phyloP scores from a whole-genome alignment of 2,113 vertebrate species.

The Rhinichthys klamathensis region DNA sequence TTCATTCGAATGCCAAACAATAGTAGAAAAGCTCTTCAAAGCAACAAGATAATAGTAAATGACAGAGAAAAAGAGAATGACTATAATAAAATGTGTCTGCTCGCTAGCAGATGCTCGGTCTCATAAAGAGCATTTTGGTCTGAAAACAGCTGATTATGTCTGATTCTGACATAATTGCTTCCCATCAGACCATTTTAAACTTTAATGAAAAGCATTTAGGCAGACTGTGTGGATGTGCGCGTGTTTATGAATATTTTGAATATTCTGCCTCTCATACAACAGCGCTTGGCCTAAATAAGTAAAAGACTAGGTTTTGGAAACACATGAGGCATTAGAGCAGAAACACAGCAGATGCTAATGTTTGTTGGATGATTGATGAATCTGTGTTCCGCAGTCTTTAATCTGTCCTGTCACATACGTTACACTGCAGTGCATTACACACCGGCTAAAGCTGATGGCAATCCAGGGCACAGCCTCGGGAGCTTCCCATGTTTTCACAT shows the following conservation, averaged over 20 bases:
- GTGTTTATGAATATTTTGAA: not conserved
- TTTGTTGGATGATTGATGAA: conserved; percentile 8
- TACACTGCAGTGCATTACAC: conserved; percentile 18
- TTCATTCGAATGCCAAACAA: conserved; percentile 6
- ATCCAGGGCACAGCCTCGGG: not conserved
- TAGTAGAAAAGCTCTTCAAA: not conserved
- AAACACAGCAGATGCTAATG: not conserved
- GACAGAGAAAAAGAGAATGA: not conserved
- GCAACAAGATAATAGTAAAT: not conserved
- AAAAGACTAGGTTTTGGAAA: conserved; percentile 24
- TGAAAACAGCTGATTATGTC: conserved; percentile 30
- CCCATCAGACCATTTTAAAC: not conserved
- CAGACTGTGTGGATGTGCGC: conserved; percentile 9
- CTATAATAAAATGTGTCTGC: conserved; percentile 5
- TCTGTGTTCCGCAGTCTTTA: not conserved
- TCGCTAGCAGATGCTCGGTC: not conserved
- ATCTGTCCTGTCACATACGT: not conserved
- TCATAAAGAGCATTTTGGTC: not conserved
- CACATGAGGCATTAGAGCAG: conserved; percentile 4
- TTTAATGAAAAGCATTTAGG: conserved; percentile 21
- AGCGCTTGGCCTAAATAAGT: conserved; percentile 34
- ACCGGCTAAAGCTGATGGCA: conserved; percentile 11
- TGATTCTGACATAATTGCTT: conserved; percentile 34
- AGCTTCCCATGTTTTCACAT: not conserved
- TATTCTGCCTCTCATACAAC: conserved; percentile 9